phyloP scores from a whole-genome alignment of 2,797 vertebrate genomes.

The Odontamblyopus lacepedii region DNA sequence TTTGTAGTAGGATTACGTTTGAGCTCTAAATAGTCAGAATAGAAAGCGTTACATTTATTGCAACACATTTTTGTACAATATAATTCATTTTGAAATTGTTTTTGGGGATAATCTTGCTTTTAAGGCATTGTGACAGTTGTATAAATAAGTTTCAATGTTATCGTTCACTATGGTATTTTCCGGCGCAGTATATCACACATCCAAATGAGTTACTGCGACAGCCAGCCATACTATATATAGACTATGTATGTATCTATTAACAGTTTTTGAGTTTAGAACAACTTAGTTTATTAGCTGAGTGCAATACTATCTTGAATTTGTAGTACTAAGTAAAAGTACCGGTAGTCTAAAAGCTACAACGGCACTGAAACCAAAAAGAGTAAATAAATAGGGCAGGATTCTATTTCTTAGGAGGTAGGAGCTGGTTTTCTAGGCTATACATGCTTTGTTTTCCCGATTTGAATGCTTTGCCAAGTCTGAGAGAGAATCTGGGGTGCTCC shows the following conservation, averaged over 20 bases:
- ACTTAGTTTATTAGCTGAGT: background rate
- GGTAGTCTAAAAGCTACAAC: background rate
- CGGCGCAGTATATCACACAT: background rate
- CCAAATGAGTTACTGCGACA: too few relatives aligned
- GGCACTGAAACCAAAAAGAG: background rate
- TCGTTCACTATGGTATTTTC: background rate
- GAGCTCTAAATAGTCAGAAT: background rate
- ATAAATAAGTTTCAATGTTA: background rate
- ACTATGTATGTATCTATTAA: too few relatives aligned
- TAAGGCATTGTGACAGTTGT: background rate
- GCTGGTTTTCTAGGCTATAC: slow-evolving; percentile 64
- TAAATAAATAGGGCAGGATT: background rate
- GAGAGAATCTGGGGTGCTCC: slow-evolving; percentile 70
- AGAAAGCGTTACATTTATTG: background rate
- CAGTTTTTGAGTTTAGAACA: background rate
- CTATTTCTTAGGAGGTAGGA: slow-evolving; percentile 72
- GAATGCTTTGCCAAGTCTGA: slow-evolving; percentile 68
- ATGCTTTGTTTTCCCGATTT: slow-evolving; percentile 67
- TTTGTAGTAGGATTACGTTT: background rate
- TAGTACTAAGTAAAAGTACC: background rate
- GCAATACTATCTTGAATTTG: background rate
- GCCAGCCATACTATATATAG: too few relatives aligned
- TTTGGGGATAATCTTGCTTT: background rate
- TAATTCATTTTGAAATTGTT: background rate
- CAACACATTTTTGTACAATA: background rate